These are phyloP conservation scores for Diadegma fenestrale DNA, from an alignment of 2,888 invertebrate genomes.

Conservation along the genomic window DNA sequence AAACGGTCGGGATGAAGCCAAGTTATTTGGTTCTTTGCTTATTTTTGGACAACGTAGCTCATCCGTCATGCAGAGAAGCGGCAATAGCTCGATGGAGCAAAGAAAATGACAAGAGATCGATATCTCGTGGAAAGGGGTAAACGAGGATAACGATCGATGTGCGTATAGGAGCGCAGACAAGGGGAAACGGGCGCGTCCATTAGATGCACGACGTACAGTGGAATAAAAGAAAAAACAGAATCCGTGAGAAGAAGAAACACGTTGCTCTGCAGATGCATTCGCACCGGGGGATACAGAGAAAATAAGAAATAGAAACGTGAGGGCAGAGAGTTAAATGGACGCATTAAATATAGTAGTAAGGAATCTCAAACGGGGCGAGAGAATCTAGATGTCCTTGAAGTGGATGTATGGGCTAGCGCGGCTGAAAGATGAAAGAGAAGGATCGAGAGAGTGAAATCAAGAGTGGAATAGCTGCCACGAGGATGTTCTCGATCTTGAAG, in stretches of 20 bases:
- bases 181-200: conserved; percentile 12
- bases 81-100: conserved; percentile 4
- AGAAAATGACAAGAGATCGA: conserved; percentile 36
- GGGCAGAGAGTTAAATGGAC: conserved; percentile 25
- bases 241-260: conserved; percentile 11
- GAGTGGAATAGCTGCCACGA: neutral
- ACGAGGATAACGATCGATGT: conserved; percentile 42
- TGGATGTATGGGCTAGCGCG: conserved; percentile 2
- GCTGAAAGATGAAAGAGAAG: conserved; percentile 34
- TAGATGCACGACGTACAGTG: neutral
- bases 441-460: conserved; percentile 14
- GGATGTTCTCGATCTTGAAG: neutral
- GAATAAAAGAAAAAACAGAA: neutral
- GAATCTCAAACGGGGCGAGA: conserved; percentile 21
- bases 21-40: neutral
- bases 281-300: neutral
- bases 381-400: conserved; percentile 20
- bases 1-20: neutral
- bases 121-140: conserved; percentile 20
- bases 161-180: neutral
- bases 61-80: neutral
- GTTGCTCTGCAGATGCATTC: neutral
- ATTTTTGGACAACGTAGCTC: neutral
- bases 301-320: conserved; percentile 3
- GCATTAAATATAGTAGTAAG: conserved; percentile 31